Evolutionary conservation across 1,140 invertebrate genomes (phyloP), one percentile per base, ranked within the genome.

Genomic region (Brachionus asplanchnoidis): DNA sequence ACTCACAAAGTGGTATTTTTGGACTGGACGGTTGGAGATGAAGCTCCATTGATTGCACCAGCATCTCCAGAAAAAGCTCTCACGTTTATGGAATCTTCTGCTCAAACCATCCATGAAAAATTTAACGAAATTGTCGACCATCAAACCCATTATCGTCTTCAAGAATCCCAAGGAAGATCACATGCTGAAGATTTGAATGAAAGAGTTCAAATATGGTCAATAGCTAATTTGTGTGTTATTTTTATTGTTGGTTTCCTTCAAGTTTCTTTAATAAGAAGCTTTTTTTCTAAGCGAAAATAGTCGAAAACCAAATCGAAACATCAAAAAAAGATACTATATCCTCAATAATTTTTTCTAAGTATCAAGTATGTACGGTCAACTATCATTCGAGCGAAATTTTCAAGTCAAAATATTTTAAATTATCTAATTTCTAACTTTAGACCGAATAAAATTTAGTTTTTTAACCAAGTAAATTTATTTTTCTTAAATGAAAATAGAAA

Each of bases 1-100:
- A 97, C 96, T n/a, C 97, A 99, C 88, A 99, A 99, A 91, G 92
- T 99, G 85, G 95, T 99, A 11, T 99, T 99, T 89, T 95, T 99
- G 93, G 97, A 99, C 89, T 95, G 98, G 86, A 95, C 97, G 93
- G 94, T 97, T 42, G 96, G 96, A 1, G 95, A 97, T 40, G 96
- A 98, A 89, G 90, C 92, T 68, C 93, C 94, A 0, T 90, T 98
- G 7, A 84, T 87, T 50, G 95, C 95, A 11, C 87, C 88, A 85
- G 87, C 86, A 6, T 87, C 87, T 1, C 77, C 84, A 7, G 85
- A 86, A 50, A 86, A 83, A 36, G 88, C 86, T 9, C 86, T 87
- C 53, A 88, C 87, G 2, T 86, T 87, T 3, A 93, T 99, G 93
- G 97, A 99, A 89, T 92, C 95, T 9, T 95, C 95, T 7, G 93